Conservation (phyloP, 2,888 invertebrate species). For the Drosophila lacicola region DNA sequence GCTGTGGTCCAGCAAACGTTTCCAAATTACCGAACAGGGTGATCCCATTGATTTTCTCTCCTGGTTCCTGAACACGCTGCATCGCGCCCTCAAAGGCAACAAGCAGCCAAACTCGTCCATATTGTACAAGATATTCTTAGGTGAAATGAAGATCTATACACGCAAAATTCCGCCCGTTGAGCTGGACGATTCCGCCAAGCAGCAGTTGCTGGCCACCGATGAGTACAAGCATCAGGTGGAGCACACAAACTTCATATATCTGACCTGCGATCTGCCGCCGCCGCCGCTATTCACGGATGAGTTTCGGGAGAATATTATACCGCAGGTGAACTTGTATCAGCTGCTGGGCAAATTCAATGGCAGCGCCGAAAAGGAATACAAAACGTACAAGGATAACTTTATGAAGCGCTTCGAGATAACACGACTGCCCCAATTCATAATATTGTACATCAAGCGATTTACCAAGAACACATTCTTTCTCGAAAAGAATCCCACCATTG, state of each 20-base stretch:
- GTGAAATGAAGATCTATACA: slow-evolving; percentile 95
- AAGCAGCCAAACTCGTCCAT: slow-evolving; percentile 95
- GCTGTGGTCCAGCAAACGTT: slow-evolving; percentile 97
- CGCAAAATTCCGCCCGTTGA: slow-evolving; percentile 97
- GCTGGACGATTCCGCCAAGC: slow-evolving; percentile 94
- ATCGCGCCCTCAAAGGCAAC: slow-evolving; percentile 96
- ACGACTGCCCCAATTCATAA: slow-evolving; percentile 96
- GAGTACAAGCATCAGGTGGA: slow-evolving; percentile 95
- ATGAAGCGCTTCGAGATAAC: slow-evolving; percentile 98
- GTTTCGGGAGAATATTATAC: slow-evolving; percentile 99
- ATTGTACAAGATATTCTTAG: slow-evolving; percentile 97
- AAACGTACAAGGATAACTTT: slow-evolving; percentile 99
- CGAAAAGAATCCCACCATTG: slow-evolving; percentile 99
- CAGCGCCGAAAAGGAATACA: slow-evolving; percentile 97
- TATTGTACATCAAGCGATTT: slow-evolving; percentile 98
- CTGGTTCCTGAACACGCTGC: slow-evolving; percentile 98
- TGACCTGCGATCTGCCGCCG: slow-evolving; percentile 98
- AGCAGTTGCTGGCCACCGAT: slow-evolving; percentile 90
- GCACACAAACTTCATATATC: slow-evolving; percentile 96
- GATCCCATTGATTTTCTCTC: slow-evolving; percentile 99
- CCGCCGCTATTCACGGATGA: slow-evolving; percentile 99
- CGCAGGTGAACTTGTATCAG: slow-evolving; percentile 97
- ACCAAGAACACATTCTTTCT: slow-evolving; percentile 99
- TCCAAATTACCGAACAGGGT: slow-evolving; percentile 99
- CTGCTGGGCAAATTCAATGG: slow-evolving; percentile 98